Base-by-base conservation (phyloP, 2,113 vertebrate genomes). In the Nansenia antarctica region DNA sequence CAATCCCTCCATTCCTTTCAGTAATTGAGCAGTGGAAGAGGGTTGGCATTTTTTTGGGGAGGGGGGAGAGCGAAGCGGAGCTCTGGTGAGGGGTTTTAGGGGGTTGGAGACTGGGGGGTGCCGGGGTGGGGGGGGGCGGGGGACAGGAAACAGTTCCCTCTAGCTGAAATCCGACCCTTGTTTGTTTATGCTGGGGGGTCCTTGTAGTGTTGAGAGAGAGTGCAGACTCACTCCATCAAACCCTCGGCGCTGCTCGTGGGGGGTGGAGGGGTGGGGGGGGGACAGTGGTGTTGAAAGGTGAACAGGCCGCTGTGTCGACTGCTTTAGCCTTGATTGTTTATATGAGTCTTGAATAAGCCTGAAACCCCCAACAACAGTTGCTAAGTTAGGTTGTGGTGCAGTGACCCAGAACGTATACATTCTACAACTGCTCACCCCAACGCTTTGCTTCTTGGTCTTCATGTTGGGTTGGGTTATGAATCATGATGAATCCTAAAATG, bases 21-120 rank as follows among this genome's bases (percentile, higher is more conserved):
- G 87, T 87, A 90, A 84, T 89, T 88, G 87, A 90, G 87, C 86
- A 84, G 89, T 90, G 87, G 89, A 90, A 90, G 88, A 86, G 89
- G 87, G 82, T 85, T 90, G 82, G 89, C 84, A 89, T 88, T 90
- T 47, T 47, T 47, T 83, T 80, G 78, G 81, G 82, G 14, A 78
- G 76, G n/a, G 55, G 73, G 84, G 74, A 82, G 67, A 78, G 78
- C 45, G 12, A 22, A 77, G 77, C 49, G 3, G 26, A 24, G 64
- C 81, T 83, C 81, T 83, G 85, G 84, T 79, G 82, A 85, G 34
- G 81, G 76, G 72, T n/a, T 58, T 58, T 58, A 3, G 9, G 45
- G 45, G 55, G 55, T 12, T 30, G 27, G 27, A 29, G 55, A 12
- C 3, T 62, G 49, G n/a, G n/a, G n/a, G n/a, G n/a, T n/a, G n/a